Conservation (phyloP, 2,888 invertebrate species). For the Nemoura dubitans region DNA sequence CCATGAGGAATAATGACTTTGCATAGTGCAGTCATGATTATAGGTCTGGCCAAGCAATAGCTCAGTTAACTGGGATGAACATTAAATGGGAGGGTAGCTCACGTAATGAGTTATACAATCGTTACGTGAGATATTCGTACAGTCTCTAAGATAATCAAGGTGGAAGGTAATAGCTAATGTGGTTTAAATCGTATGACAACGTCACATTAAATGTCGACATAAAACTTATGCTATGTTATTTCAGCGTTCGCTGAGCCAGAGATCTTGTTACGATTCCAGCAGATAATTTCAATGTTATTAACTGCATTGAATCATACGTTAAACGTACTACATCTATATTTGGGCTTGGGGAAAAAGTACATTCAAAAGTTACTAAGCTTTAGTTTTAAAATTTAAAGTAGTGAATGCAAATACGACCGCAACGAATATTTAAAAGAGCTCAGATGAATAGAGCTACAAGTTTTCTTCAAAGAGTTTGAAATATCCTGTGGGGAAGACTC, state of each 20-base stretch:
- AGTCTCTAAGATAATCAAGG: not conserved
- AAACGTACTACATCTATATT: no score
- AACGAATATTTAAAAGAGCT: not conserved
- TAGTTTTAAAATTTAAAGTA: not conserved
- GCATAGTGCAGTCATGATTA: not conserved
- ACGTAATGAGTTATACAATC: not conserved
- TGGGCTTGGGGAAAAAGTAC: not conserved
- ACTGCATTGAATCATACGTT: not conserved
- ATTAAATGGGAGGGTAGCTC: slow-evolving; percentile 4
- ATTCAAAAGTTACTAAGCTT: not conserved
- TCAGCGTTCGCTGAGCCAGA: not conserved
- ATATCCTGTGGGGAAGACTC: not conserved
- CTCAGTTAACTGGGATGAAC: not conserved
- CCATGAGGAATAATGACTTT: not conserved
- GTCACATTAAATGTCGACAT: not conserved
- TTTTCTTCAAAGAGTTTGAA: not conserved
- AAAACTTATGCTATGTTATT: not conserved
- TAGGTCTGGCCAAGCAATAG: not conserved
- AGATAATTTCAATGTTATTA: not conserved
- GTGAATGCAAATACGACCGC: not conserved
- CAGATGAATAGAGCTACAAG: not conserved
- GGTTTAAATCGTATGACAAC: not conserved
- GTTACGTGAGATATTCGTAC: not conserved
- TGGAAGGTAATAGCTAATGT: not conserved
- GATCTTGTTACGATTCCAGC: not conserved